Percentiles rank a stretch among this genome's conserved stretches.
Evolutionary conservation across 2,888 invertebrate genomes (phyloP).

Genomic region (Drosophila multiciliata): DNA sequence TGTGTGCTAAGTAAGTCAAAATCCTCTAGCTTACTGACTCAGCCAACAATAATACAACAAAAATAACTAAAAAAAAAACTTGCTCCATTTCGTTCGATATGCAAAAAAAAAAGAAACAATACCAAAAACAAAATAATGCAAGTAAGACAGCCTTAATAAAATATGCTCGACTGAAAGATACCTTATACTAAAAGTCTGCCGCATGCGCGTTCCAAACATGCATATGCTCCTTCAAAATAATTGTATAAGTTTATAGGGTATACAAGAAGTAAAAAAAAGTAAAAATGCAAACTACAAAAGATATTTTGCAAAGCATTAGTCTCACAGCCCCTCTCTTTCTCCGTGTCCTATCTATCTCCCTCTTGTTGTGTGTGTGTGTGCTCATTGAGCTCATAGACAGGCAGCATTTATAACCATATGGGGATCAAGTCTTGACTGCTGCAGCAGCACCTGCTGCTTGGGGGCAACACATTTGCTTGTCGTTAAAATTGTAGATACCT

Average conservation of each 20-base stretch:
- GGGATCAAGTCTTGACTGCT: slow-evolving; percentile 54
- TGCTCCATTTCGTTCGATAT: slow-evolving; percentile 76
- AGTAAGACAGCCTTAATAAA: background rate
- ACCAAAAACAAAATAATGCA: slow-evolving; percentile 27
- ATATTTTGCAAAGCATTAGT: slow-evolving; percentile 74
- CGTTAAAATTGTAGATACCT: slow-evolving; percentile 46
- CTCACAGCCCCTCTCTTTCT: slow-evolving; percentile 8
- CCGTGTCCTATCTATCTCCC: background rate
- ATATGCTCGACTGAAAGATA: slow-evolving; percentile 12
- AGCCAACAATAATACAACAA: background rate
- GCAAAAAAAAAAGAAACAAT: slow-evolving; percentile 51
- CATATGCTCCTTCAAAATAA: background rate
- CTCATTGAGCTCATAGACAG: slow-evolving; percentile 48
- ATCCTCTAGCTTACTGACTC: slow-evolving; percentile 36
- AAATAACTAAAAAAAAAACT: slow-evolving; percentile 24
- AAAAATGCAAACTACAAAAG: slow-evolving; percentile 41
- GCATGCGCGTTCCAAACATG: background rate
- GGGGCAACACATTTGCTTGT: slow-evolving; percentile 47
- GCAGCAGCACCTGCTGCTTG: slow-evolving; percentile 64
- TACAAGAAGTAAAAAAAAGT: background rate
- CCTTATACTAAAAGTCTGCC: background rate
- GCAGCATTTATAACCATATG: slow-evolving; percentile 45
- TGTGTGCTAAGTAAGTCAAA: slow-evolving; percentile 52
- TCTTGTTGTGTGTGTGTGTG: slow-evolving; percentile 14
- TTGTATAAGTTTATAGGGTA: slow-evolving; percentile 8